A percentile compares a stretch with the other conserved stretches of the same genome.
Evolutionary conservation across 2,113 vertebrate species (phyloP).

Genomic region (Phylloscopus whistleri): DNA sequence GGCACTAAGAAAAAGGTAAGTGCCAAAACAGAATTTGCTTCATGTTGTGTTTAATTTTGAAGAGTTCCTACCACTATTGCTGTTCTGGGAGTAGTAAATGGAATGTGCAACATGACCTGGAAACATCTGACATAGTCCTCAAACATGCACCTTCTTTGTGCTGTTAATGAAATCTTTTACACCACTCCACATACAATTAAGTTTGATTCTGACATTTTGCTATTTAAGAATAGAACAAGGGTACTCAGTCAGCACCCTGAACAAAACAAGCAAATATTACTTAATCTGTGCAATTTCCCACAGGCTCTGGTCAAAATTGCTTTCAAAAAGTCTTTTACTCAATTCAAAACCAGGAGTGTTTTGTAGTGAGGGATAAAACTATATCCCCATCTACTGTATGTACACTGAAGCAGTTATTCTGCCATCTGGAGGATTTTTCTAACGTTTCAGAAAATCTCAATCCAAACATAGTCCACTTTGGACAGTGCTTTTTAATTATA

Average conservation of each 20-base stretch:
- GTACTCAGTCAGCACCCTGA: neutral
- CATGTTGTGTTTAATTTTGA: neutral
- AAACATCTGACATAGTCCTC: neutral
- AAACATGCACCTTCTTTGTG: neutral
- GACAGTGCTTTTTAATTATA: neutral
- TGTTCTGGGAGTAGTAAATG: neutral
- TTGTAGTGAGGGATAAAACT: neutral
- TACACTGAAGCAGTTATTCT: slow-evolving; percentile 34
- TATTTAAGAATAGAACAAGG: neutral
- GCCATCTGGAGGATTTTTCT: slow-evolving; percentile 57
- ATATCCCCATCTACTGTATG: neutral
- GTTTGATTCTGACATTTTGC: neutral
- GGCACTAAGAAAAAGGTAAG: neutral
- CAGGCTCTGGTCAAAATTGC: neutral
- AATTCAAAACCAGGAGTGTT: neutral
- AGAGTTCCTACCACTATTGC: neutral
- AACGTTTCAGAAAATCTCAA: neutral
- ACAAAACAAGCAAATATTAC: neutral
- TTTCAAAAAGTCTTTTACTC: neutral
- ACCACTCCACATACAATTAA: neutral
- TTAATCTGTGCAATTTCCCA: neutral
- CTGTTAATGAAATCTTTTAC: neutral
- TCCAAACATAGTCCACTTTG: neutral
- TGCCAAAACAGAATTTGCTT: neutral
- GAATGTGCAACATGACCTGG: neutral